Percentiles rank a stretch among this genome's conserved stretches.
Evolutionary conservation across 2,888 invertebrate genomes (phyloP).

Genomic region (Metallyticus violacea): DNA sequence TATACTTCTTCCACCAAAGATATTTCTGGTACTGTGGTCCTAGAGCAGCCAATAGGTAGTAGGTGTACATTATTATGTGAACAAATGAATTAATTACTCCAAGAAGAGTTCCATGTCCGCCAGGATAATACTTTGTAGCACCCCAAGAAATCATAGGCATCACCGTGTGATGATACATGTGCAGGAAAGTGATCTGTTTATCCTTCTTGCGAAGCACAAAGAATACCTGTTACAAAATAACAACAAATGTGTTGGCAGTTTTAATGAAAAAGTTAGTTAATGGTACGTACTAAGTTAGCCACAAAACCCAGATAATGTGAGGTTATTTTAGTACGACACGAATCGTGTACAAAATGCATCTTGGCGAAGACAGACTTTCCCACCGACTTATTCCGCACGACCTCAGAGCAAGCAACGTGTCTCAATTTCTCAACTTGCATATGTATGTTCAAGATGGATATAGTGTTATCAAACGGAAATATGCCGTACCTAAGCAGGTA

Average conservation of each 20-base stretch:
- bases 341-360: too few relatives aligned
- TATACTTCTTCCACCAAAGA: conserved; percentile 43
- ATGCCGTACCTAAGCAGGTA: too few relatives aligned
- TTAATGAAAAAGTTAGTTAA: too few relatives aligned
- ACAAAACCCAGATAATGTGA: too few relatives aligned
- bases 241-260: background rate
- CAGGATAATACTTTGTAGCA: conserved; percentile 51
- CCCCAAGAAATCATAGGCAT: conserved; percentile 43
- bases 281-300: too few relatives aligned
- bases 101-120: conserved; percentile 42
- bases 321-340: too few relatives aligned
- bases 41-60: conserved; percentile 41
- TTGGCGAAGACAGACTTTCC: too few relatives aligned
- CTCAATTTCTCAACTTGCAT: too few relatives aligned
- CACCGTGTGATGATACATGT: conserved; percentile 52
- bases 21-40: conserved; percentile 40
- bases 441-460: too few relatives aligned
- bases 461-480: too few relatives aligned
- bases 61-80: conserved; percentile 42
- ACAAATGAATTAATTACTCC: conserved; percentile 47
- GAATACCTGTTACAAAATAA: conserved; percentile 42
- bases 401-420: too few relatives aligned
- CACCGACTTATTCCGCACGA: too few relatives aligned
- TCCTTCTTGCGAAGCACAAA: conserved; percentile 53
- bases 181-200: conserved; percentile 52